Evolutionary conservation across 2,888 invertebrate genomes (phyloP).

Genomic region (Archaeoteleia sp.): DNA sequence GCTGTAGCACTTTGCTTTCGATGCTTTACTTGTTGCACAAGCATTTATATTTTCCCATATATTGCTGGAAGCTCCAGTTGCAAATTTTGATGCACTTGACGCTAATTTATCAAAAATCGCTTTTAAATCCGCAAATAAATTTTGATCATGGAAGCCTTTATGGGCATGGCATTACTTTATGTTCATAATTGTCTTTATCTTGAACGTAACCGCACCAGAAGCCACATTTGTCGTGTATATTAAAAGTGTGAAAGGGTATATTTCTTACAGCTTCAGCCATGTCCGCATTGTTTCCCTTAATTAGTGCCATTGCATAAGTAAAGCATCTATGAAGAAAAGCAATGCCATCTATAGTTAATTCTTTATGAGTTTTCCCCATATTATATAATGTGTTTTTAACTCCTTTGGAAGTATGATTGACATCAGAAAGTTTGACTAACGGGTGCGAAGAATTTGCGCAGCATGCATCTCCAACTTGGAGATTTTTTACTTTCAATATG

Average conservation of each 20-base stretch:
- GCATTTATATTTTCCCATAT: slow-evolving; percentile 50
- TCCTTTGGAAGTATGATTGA: slow-evolving; percentile 53
- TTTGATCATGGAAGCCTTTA: slow-evolving; percentile 26
- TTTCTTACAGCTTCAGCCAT: slow-evolving; percentile 35
- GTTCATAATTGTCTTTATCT: slow-evolving; percentile 29
- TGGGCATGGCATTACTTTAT: slow-evolving; percentile 25
- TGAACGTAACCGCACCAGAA: slow-evolving; percentile 46
- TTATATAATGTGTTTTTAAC: slow-evolving; percentile 47
- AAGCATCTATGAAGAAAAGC: slow-evolving; percentile 53
- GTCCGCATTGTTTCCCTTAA: slow-evolving; percentile 38
- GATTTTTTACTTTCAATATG: slow-evolving; percentile 44
- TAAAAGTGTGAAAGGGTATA: slow-evolving; percentile 49
- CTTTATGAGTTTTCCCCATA: slow-evolving; percentile 14
- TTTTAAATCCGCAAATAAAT: slow-evolving; percentile 20
- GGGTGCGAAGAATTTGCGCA: slow-evolving; percentile 40
- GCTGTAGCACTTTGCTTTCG: slow-evolving; percentile 43
- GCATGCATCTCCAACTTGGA: slow-evolving; percentile 52
- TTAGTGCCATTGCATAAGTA: slow-evolving; percentile 53
- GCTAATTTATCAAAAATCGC: neutral
- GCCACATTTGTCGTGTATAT: slow-evolving; percentile 46
- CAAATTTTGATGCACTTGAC: slow-evolving; percentile 15
- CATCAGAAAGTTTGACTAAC: slow-evolving; percentile 54
- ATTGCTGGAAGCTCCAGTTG: slow-evolving; percentile 30
- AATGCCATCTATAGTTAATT: slow-evolving; percentile 38
- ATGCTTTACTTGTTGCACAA: slow-evolving; percentile 46